Evolutionary conservation across 2,113 vertebrate species (phyloP), one percentile per base, ranked within the genome.

Genomic region (Uria aalge): DNA sequence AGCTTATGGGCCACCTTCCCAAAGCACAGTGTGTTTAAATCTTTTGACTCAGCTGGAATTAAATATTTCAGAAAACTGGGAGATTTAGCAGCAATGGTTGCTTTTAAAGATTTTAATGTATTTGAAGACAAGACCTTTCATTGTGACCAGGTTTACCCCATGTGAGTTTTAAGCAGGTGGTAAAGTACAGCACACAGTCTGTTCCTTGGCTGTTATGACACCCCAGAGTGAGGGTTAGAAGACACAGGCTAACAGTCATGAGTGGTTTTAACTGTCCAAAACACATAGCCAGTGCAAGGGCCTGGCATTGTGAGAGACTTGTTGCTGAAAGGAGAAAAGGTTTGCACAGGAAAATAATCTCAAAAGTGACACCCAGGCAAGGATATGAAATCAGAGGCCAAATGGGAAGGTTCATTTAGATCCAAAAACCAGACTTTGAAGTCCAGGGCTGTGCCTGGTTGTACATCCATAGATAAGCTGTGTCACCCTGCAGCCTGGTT

Each of bases 141-240:
- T n/a, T 92, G 50, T 90, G 85, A 94, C 27, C 89, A 73, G 52
- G 53, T 69, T 88, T 87, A 96, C 19, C 24, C 52, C 32, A 57
- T 9, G 9, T 78, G 66, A 96, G 96, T 96, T 93, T 95, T 96
- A 97, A 96, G 82, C 77, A 96, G 79, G 41, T 53, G 47, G 43
- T 71, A 64, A 92, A 80, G 30, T 30, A 67, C 73, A 81, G 77
- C 64, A 91, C 8, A 12, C 5, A 2, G 11, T 36, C 89, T 90
- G 26, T 90, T 91, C 50, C 47, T 75, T 41, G 63, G 48, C 79
- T 93, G n/a, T 83, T 85, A 69, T 3, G 5, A 63, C 22, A 36
- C 38, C 56, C 71, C 17, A 9, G 20, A 57, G 43, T 24, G 43
- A 81, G 47, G 29, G 18, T 63, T 56, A 78, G 77, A 79, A 91